phyloP scores from a whole-genome alignment of 2,888 invertebrate genomes.

The Galerucella calmariensis region DNA sequence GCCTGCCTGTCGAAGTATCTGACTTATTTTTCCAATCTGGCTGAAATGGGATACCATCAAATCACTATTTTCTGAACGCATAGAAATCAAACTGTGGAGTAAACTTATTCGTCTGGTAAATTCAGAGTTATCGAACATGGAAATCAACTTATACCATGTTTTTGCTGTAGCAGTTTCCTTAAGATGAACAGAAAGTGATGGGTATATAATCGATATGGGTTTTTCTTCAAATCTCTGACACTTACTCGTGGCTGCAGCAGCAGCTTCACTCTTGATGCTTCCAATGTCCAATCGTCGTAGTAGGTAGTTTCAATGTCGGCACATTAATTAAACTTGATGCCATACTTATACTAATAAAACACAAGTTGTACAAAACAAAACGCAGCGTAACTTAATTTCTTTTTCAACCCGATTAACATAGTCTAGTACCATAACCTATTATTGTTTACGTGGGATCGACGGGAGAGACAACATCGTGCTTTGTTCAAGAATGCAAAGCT shows the following conservation, averaged over 20 bases:
- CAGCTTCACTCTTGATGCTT: no score
- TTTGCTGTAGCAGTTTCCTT: no score
- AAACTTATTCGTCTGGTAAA: conserved; percentile 39
- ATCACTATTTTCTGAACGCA: conserved; percentile 41
- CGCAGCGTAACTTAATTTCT: not conserved
- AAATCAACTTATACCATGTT: not conserved
- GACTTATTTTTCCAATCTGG: conserved; percentile 46
- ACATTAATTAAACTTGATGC: conserved; percentile 36
- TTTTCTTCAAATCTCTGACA: no score
- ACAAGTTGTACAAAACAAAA: conserved; percentile 9
- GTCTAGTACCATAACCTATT: conserved; percentile 51
- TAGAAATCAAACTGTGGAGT: no score
- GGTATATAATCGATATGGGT: no score
- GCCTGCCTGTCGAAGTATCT: conserved; percentile 45
- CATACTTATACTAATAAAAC: conserved; percentile 42
- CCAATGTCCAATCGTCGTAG: conserved; percentile 49
- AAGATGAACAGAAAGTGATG: no score
- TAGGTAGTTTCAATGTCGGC: conserved; percentile 1
- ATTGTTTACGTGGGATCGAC: not conserved
- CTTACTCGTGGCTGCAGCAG: no score
- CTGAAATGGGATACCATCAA: conserved; percentile 49
- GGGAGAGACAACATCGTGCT: no score
- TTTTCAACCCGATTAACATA: not conserved
- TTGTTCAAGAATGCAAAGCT: no score
- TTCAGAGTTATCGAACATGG: conserved; percentile 41